A percentile compares a stretch with the other conserved stretches of the same genome.
These are phyloP conservation scores for Arrhamphus sclerolepis DNA, from an alignment of 2,797 vertebrate genomes.

Conservation along the genomic window DNA sequence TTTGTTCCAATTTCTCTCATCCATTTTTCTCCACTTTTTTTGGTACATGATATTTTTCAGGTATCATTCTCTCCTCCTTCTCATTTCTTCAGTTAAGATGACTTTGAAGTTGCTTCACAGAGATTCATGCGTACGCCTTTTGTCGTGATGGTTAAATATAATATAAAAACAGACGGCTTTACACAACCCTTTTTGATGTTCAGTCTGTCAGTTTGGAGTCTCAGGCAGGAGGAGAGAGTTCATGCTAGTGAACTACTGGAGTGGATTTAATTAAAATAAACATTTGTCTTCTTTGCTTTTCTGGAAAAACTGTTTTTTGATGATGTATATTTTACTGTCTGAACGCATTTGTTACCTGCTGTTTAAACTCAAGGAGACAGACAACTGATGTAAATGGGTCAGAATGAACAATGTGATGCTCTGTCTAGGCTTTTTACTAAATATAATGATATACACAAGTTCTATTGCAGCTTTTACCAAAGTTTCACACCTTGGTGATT, in stretches of 20 bases:
- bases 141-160: conserved; percentile 18
- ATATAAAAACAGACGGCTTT: conserved; percentile 10
- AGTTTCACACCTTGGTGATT: too few species aligned
- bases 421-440: too few species aligned
- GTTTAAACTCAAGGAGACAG: too few species aligned
- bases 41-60: conserved; percentile 9
- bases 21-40: conserved; percentile 36
- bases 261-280: conserved; percentile 33
- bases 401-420: too few species aligned
- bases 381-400: too few species aligned
- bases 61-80: conserved; percentile 2
- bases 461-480: too few species aligned
- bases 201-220: conserved; percentile 8
- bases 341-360: too few species aligned
- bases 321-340: not conserved
- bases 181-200: conserved; percentile 19
- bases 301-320: conserved; percentile 13
- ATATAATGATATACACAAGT: too few species aligned
- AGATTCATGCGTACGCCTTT: conserved; percentile 18
- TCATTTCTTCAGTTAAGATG: conserved; percentile 1
- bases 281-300: conserved; percentile 7
- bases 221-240: conserved; percentile 5
- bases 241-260: conserved; percentile 7
- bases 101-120: conserved; percentile 45
- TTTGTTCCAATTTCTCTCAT: conserved; percentile 27